Conservation (phyloP, 2,797 vertebrate genomes). For the Lateolabrax maculatus region DNA sequence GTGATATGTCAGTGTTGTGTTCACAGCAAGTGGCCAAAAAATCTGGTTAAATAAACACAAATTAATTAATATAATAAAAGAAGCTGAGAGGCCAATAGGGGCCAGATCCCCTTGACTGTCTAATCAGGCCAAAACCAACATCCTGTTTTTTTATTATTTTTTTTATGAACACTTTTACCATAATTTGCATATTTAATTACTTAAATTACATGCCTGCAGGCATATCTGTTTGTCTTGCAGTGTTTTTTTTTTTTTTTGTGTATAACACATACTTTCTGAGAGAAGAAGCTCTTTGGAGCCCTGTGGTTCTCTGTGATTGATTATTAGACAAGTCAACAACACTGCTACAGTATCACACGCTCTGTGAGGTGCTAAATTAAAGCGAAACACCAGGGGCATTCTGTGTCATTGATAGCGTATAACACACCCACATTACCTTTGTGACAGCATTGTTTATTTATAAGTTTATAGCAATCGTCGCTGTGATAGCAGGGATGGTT, state of each 20-base stretch:
- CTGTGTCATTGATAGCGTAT: conserved; percentile 22
- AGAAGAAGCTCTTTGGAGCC: neutral
- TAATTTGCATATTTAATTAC: conserved; percentile 18
- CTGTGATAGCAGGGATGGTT: conserved; percentile 20
- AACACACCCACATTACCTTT: conserved; percentile 7
- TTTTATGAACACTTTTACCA: neutral
- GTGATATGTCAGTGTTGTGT: neutral
- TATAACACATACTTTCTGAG: conserved; percentile 26
- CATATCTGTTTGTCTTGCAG: conserved; percentile 13
- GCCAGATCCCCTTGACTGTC: neutral
- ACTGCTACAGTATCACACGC: conserved; percentile 6
- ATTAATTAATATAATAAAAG: neutral
- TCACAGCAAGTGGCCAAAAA: too few species aligned
- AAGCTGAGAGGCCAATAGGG: neutral
- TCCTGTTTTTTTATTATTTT: neutral
- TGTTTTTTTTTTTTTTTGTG: neutral
- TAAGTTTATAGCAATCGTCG: neutral
- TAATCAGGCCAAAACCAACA: neutral
- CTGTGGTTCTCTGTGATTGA: conserved; percentile 48
- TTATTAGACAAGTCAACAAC: conserved; percentile 33
- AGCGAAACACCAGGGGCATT: conserved; percentile 23
- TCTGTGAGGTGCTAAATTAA: conserved; percentile 38
- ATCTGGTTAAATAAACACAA: neutral
- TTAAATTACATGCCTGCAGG: conserved; percentile 1
- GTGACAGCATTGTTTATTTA: conserved; percentile 33